These are phyloP conservation scores for Chloroceryle aenea DNA, from an alignment of 2,113 vertebrate genomes.

Conservation along the genomic window DNA sequence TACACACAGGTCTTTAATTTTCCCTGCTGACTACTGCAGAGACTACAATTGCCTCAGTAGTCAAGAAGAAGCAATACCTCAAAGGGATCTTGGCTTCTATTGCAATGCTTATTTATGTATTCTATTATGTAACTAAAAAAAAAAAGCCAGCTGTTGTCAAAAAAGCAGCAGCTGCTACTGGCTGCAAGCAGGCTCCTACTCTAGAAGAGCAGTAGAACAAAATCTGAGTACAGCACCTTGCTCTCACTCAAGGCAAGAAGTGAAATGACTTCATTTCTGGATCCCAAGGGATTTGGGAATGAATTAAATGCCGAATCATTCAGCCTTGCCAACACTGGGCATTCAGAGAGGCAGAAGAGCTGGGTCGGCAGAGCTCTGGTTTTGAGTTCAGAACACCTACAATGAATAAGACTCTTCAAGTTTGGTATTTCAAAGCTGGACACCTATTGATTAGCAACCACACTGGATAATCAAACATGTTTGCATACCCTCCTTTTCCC, in stretches of 20 bases:
- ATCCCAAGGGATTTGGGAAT: background rate
- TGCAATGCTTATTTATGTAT: background rate
- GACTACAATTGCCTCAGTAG: background rate
- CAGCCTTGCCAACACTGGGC: background rate
- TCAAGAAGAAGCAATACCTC: constrained; percentile 42
- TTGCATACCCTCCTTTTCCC: background rate
- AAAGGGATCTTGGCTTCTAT: constrained; percentile 23
- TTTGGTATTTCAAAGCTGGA: background rate
- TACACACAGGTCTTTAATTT: background rate
- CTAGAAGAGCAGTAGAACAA: background rate
- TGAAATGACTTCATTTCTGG: background rate
- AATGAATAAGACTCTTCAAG: background rate
- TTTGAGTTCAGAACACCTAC: background rate
- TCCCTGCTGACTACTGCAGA: background rate
- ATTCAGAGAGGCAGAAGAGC: background rate
- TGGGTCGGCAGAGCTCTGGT: background rate
- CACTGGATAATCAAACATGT: background rate
- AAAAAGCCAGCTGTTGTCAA: background rate
- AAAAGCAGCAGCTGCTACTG: background rate
- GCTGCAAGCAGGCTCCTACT: background rate
- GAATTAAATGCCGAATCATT: background rate
- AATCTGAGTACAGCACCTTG: background rate
- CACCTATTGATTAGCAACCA: background rate
- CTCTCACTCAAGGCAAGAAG: background rate
- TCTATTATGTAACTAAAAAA: constrained; percentile 20